phyloP scores from a whole-genome alignment of 2,797 vertebrate species.

The Lemur catta region DNA sequence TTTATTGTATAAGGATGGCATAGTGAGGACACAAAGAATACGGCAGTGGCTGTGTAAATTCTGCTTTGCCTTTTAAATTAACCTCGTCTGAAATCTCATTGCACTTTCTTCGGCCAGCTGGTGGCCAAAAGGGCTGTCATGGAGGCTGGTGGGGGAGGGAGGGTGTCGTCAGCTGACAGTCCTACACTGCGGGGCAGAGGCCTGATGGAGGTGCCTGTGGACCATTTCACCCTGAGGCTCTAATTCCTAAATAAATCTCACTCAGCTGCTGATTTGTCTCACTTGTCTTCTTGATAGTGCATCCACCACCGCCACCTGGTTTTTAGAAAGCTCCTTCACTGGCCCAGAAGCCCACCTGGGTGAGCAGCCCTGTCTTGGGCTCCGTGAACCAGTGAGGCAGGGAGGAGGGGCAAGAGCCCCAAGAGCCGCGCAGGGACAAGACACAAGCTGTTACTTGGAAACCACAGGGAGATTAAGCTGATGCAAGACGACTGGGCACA shows the following conservation, averaged over 20 bases:
- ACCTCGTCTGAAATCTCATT: background rate
- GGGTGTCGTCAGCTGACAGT: background rate
- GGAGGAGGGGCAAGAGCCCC: background rate
- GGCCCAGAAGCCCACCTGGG: background rate
- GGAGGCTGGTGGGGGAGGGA: background rate
- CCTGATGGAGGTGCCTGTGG: background rate
- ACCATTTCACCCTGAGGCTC: background rate
- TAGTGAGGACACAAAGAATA: background rate
- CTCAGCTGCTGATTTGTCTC: background rate
- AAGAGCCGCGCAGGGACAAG: background rate
- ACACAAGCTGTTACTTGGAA: background rate
- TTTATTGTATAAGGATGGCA: background rate
- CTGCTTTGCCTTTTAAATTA: background rate
- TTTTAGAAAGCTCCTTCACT: background rate
- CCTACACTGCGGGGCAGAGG: background rate
- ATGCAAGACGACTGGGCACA: background rate
- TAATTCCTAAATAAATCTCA: background rate
- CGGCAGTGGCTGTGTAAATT: background rate
- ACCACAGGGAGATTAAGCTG: background rate
- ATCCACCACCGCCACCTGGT: background rate
- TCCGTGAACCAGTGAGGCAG: background rate
- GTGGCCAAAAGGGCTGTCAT: background rate
- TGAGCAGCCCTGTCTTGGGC: background rate
- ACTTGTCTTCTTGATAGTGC: background rate
- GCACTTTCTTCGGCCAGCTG: background rate